Percentiles rank a stretch among this genome's conserved stretches.
phyloP scores from a whole-genome alignment of 2,888 invertebrate species.

The Cactoblastis cactorum region DNA sequence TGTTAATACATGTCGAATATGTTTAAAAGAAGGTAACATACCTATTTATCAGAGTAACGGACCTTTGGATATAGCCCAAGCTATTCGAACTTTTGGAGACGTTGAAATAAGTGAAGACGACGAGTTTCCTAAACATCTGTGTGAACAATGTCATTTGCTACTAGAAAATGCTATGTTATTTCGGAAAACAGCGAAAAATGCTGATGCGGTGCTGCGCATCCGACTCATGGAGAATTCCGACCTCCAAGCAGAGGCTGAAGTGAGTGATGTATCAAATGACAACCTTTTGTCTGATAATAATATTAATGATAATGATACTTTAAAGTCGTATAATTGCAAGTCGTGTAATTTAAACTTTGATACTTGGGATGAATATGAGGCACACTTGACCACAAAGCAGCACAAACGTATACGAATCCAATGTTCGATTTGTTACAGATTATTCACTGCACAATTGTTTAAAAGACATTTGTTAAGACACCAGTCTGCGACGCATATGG shows the following conservation, averaged over 20 bases:
- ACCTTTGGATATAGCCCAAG: constrained; percentile 36
- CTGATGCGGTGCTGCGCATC: constrained; percentile 34
- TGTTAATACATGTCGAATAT: constrained; percentile 45
- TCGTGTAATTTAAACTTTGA: constrained; percentile 26
- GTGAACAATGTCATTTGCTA: constrained; percentile 37
- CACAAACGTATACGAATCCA: constrained; percentile 35
- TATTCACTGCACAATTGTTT: constrained; percentile 37
- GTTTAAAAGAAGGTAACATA: constrained; percentile 44
- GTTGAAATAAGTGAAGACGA: constrained; percentile 41
- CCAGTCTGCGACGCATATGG: constrained; percentile 37
- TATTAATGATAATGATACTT: constrained; percentile 13
- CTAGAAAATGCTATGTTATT: constrained; percentile 44
- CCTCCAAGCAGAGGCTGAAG: not conserved
- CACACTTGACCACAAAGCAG: constrained; percentile 33
- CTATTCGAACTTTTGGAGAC: constrained; percentile 40
- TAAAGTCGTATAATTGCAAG: constrained; percentile 21
- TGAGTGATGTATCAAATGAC: constrained; percentile 11
- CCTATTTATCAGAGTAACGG: constrained; percentile 36
- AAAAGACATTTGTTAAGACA: constrained; percentile 39
- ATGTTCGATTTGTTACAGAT: constrained; percentile 30
- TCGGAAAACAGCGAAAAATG: constrained; percentile 42
- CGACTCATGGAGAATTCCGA: not conserved
- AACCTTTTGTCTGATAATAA: constrained; percentile 14
- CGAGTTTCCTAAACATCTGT: constrained; percentile 43
- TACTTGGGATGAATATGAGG: constrained; percentile 25